Evolutionary conservation across 2,888 invertebrate genomes (phyloP), one percentile per base, ranked within the genome.

Genomic region (Steromphala cineraria): DNA sequence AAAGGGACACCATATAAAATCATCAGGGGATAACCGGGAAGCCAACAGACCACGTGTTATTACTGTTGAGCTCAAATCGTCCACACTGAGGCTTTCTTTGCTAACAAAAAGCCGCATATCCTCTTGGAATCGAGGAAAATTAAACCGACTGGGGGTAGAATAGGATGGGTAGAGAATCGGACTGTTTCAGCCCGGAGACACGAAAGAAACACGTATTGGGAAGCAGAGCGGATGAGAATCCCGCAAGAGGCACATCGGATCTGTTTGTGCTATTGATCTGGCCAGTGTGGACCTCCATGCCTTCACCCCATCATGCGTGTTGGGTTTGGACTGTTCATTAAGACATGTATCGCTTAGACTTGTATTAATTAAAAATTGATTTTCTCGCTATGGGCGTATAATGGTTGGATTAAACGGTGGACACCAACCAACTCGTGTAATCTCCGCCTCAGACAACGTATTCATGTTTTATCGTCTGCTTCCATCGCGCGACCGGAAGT

Each of bases 351-450:
- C 67, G 56, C 67, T 75, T 52, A 75, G 62, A 76, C 75, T 24
- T 46, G 67, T 67, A 52, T 75, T 80, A 75, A 80, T 80, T 80
- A 80, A 76, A 80, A 55, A 80, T 80, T 75, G 80, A 80, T 80
- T 80, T 62, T 53, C 67, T 56, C n/a, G 40, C 75, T 17, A 46
- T 52, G 21, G 75, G 28, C 75, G 56, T 24, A 75, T 80, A 80
- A 80, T 80, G 40, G 75, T 31, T 56, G 55, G 52, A 80, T 80
- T 80, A 80, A 40, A 55, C 53, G 62, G 62, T 67, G 19, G 62
- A 62, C 46, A 67, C 21, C 80, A 28, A 21, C 75, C 46, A 80
- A 40, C 52, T 53, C 55, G 52, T 21, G 55, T 67, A 67, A 80
- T 75, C 75, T 80, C 80, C 80, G 80, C 62, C 67, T 24, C 80